Base-by-base conservation (phyloP, 2,113 vertebrate species). In the Morone chrysops region DNA sequence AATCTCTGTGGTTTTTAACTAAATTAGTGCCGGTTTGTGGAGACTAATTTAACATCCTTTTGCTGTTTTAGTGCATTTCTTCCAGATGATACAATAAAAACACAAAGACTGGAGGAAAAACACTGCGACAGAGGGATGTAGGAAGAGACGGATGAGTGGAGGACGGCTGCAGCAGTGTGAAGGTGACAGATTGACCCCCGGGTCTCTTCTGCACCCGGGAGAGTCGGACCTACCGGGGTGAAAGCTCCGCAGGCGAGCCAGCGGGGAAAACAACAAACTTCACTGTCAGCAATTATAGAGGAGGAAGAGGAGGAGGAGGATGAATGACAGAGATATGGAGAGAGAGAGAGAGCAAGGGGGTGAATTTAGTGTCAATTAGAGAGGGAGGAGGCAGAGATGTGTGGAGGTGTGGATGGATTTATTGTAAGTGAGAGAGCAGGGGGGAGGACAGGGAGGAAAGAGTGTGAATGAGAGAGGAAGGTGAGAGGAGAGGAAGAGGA, bases 101-200 rank as follows among this genome's bases (percentile, higher is more conserved):
- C 8, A 20, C 20, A 38, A 31, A 31, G 65, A 59, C 0, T 40
- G 66, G 31, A 22, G 17, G 11, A 54, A 14, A 60, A 57, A 48
- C 7, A 17, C 13, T 4, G 22, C 14, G 17, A 13, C 14, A 9
- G 81, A 57, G 40, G 25, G 69, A 50, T 56, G 59, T 40, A 57
- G 8, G 50, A 68, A 6, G 13, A 63, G 41, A 59, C 4, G 60
- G 31, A 56, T 12, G 80, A 20, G 45, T 1, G 8, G 57, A 65
- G 71, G 66, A 63, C 56, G 5, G 68, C 78, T 82, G 84, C 84
- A 68, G 83, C 63, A n/a, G 69, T 63, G 70, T 85, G 90, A 90
- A 88, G 82, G 90, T 90, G 81, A 91, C 78, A 50, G 66, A 16
- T 16, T 71, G 87, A 91, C 89, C 87, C 70, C 41, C 4, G 70